phyloP scores from a whole-genome alignment of 1,140 invertebrate species.

The Babylonia areolata region DNA sequence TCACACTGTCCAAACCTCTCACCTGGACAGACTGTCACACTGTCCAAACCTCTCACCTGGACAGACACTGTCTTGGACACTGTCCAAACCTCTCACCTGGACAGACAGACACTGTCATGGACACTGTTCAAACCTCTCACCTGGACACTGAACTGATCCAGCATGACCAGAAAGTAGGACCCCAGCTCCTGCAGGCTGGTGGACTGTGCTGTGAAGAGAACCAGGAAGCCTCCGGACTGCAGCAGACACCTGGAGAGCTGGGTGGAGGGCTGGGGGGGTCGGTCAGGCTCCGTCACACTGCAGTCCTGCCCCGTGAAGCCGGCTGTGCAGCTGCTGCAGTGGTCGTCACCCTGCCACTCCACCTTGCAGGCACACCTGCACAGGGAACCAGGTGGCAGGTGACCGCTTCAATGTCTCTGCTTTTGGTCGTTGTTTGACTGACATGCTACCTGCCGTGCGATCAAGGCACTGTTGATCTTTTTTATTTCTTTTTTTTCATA shows the following conservation, averaged over 20 bases:
- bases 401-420: no score
- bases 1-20: no score
- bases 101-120: no score
- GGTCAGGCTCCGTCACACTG: slow-evolving; percentile 20
- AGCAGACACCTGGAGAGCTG: slow-evolving; percentile 32
- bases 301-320: slow-evolving; percentile 54
- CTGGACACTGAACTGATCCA: slow-evolving; percentile 43
- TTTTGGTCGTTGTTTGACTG: no score
- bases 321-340: slow-evolving; percentile 49
- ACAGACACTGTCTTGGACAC: no score
- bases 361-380: slow-evolving; percentile 47
- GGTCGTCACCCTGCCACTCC: slow-evolving; percentile 47
- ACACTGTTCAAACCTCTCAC: slow-evolving; percentile 38
- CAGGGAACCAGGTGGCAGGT: no score
- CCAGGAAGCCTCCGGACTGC: slow-evolving; percentile 21
- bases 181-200: slow-evolving; percentile 8
- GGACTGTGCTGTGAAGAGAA: slow-evolving; percentile 43
- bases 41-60: no score
- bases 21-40: no score
- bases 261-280: slow-evolving; percentile 21
- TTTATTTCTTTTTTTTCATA: no score
- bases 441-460: no score
- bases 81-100: no score
- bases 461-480: no score
- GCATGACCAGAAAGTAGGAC: slow-evolving; percentile 40